A percentile compares a stretch with the other conserved stretches of the same genome.
phyloP scores from a whole-genome alignment of 2,888 invertebrate species.

The Smittia sp. region DNA sequence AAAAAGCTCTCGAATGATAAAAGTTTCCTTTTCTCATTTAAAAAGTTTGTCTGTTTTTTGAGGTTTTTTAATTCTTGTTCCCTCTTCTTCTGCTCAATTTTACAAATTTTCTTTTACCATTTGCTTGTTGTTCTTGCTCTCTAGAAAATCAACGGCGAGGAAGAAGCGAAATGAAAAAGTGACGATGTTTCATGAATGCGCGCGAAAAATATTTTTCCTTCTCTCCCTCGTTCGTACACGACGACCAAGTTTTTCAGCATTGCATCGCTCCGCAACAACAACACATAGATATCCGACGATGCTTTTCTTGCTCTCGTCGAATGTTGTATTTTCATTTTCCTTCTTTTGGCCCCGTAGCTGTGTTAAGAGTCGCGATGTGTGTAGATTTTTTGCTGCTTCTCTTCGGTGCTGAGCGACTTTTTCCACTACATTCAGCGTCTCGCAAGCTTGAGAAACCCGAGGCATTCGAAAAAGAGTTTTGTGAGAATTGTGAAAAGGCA shows the following conservation, averaged over 20 bases:
- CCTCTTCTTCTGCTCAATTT: not conserved
- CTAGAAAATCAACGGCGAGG: not conserved
- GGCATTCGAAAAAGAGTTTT: not conserved
- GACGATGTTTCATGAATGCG: not conserved
- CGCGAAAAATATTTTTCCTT: constrained; percentile 3
- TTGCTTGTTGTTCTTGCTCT: not conserved
- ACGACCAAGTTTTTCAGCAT: not conserved
- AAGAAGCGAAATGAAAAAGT: not conserved
- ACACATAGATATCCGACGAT: not conserved
- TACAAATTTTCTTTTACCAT: not conserved
- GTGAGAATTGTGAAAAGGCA: constrained; percentile 28
- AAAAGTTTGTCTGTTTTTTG: not conserved
- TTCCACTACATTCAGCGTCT: not conserved
- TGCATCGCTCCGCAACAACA: constrained; percentile 6
- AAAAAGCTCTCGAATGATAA: not conserved
- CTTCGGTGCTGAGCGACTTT: not conserved
- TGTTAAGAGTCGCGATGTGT: constrained; percentile 3
- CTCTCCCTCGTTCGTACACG: not conserved
- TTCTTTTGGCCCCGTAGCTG: not conserved
- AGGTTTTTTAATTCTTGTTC: not conserved
- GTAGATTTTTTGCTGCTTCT: not conserved
- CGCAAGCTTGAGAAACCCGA: constrained; percentile 2
- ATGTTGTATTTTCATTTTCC: too few species aligned
- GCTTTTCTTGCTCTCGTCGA: not conserved
- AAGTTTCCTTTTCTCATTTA: not conserved